Evolutionary conservation across 92 coral and sea anemone genomes (phyloP).

Genomic region (Umimayanthus kanabou): DNA sequence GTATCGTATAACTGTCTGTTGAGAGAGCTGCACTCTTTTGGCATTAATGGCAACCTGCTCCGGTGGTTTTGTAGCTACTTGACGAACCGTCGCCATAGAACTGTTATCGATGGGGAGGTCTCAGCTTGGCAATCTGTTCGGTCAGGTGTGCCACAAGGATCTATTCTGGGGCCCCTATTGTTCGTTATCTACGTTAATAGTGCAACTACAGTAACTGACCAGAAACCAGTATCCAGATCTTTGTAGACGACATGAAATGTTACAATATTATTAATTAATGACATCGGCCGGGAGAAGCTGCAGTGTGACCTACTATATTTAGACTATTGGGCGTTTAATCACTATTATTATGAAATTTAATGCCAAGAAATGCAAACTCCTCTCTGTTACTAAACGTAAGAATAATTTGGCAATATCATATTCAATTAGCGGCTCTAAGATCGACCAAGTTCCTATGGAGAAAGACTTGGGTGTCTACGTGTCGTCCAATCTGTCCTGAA

Average conservation of each 20-base stretch:
- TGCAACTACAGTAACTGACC: constrained; percentile 18
- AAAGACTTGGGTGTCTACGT: no score
- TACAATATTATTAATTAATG: constrained; percentile 6
- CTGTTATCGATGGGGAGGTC: constrained; percentile 4
- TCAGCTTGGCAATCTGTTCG: background rate
- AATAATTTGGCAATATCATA: no score
- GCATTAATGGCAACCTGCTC: no score
- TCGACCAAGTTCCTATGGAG: constrained; percentile 11
- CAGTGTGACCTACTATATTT: background rate
- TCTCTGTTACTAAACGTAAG: no score
- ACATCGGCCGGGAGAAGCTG: constrained; percentile 5
- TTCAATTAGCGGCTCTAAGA: constrained; percentile 8
- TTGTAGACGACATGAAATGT: constrained; percentile 8
- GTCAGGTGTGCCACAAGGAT: no score
- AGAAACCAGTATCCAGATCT: background rate
- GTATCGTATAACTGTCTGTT: constrained; percentile 34
- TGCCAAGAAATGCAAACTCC: no score
- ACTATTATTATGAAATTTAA: no score
- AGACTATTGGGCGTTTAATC: constrained; percentile 11
- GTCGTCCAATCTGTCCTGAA: constrained; percentile 13
- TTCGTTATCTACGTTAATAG: no score
- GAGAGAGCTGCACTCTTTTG: no score
- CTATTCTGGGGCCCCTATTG: no score
- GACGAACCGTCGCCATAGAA: no score
- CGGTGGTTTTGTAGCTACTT: no score